phyloP scores from a whole-genome alignment of 2,888 invertebrate genomes.

The Galerucella pusilla region DNA sequence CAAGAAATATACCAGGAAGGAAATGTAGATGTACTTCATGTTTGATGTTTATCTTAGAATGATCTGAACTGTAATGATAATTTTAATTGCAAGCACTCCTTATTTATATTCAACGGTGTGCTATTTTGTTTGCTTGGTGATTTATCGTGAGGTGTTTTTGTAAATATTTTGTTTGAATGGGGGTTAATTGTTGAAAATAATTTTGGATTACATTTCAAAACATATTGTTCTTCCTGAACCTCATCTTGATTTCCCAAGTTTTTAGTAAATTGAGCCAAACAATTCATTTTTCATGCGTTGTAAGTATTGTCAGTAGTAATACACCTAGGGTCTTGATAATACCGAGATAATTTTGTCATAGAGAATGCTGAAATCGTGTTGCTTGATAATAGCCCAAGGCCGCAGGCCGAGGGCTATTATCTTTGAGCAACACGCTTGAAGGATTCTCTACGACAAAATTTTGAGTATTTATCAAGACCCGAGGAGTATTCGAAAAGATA shows the following conservation, averaged over 20 bases:
- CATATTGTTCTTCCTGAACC: background rate
- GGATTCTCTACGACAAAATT: too few species aligned
- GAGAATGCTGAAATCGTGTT: too few species aligned
- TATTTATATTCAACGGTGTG: constrained; percentile 1
- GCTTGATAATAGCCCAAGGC: too few species aligned
- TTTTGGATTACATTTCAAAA: background rate
- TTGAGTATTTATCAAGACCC: too few species aligned
- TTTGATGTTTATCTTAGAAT: background rate
- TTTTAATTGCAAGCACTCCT: background rate
- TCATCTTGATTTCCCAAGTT: background rate
- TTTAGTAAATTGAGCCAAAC: background rate
- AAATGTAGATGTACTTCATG: constrained; percentile 9
- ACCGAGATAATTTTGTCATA: too few species aligned
- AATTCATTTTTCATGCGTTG: background rate
- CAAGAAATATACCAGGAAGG: constrained; percentile 2
- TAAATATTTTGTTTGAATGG: background rate
- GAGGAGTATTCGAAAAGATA: too few species aligned
- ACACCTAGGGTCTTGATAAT: too few species aligned
- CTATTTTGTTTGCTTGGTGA: background rate
- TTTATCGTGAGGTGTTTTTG: background rate
- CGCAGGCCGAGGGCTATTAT: too few species aligned
- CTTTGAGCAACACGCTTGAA: too few species aligned
- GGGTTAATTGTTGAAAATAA: background rate
- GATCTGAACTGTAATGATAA: background rate
- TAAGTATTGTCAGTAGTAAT: background rate